phyloP scores from a whole-genome alignment of 2,113 vertebrate species.

The Corapipo altera region DNA sequence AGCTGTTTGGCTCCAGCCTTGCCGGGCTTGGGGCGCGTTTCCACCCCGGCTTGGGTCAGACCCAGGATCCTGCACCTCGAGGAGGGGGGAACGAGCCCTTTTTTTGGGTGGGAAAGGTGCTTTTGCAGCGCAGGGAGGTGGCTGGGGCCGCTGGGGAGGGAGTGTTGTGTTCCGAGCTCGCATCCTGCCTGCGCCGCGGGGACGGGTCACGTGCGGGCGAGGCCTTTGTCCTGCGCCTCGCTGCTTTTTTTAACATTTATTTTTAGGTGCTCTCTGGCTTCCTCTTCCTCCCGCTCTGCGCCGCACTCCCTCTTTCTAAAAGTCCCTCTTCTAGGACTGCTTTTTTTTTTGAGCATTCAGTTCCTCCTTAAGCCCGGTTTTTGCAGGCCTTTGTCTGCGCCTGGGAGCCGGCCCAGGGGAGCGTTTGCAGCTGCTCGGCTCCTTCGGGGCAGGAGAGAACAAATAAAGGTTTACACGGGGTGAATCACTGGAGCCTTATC shows the following conservation, averaged over 20 bases:
- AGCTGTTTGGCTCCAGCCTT: not conserved
- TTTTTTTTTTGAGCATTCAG: not conserved
- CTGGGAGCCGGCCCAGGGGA: constrained; percentile 20
- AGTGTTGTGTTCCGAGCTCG: not conserved
- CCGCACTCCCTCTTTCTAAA: constrained; percentile 21
- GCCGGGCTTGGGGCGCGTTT: not conserved
- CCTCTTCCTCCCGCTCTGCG: constrained; percentile 31
- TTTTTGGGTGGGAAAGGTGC: not conserved
- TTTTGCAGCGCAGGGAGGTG: not conserved
- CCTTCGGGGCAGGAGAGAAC: constrained; percentile 19
- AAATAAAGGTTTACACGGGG: constrained; percentile 27
- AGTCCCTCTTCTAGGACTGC: constrained; percentile 46
- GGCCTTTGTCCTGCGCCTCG: constrained; percentile 24
- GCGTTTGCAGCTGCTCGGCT: constrained; percentile 42
- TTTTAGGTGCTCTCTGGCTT: constrained; percentile 63
- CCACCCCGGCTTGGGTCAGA: rapidly evolving
- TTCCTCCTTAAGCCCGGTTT: constrained; percentile 24
- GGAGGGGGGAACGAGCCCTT: rapidly evolving
- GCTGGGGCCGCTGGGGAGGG: constrained; percentile 34
- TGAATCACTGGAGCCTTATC: constrained; percentile 49
- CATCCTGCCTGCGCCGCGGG: constrained; percentile 48
- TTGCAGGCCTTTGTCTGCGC: constrained; percentile 8
- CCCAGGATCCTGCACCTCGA: not conserved
- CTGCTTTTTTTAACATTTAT: constrained; percentile 49
- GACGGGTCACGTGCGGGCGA: not conserved